Evolutionary conservation across 2,113 vertebrate genomes (phyloP).

Genomic region (Antechinus stuartii): DNA sequence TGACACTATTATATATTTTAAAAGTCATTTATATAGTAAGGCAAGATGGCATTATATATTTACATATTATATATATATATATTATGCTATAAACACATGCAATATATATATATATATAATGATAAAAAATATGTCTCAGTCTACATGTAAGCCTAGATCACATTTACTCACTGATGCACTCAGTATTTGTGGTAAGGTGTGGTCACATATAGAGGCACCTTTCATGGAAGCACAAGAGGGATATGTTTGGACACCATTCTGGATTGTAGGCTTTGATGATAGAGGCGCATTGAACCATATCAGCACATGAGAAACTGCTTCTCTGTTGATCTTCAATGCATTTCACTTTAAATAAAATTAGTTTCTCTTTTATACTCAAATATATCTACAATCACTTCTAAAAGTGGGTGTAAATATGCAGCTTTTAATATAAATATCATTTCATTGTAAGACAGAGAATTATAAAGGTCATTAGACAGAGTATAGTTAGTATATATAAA

Average conservation of each 20-base stretch:
- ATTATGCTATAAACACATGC: not conserved
- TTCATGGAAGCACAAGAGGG: not conserved
- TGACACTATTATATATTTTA: not conserved
- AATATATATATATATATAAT: not conserved
- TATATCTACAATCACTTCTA: not conserved
- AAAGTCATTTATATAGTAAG: not conserved
- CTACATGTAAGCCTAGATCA: not conserved
- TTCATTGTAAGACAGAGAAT: not conserved
- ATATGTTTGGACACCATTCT: not conserved
- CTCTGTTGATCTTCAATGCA: not conserved
- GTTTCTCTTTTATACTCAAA: not conserved
- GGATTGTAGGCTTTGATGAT: not conserved
- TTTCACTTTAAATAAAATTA: not conserved
- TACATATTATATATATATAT: too few relatives aligned
- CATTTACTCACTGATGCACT: not conserved
- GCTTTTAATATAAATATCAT: not conserved
- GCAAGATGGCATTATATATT: too few relatives aligned
- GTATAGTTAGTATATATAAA: not conserved
- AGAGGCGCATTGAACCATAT: not conserved
- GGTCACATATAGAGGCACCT: not conserved
- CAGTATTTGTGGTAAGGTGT: not conserved
- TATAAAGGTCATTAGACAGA: not conserved
- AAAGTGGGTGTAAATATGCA: not conserved
- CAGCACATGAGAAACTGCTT: not conserved
- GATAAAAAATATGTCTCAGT: not conserved